Base-by-base conservation (phyloP, 2,113 vertebrate species). In the Acrocephalus arundinaceus region DNA sequence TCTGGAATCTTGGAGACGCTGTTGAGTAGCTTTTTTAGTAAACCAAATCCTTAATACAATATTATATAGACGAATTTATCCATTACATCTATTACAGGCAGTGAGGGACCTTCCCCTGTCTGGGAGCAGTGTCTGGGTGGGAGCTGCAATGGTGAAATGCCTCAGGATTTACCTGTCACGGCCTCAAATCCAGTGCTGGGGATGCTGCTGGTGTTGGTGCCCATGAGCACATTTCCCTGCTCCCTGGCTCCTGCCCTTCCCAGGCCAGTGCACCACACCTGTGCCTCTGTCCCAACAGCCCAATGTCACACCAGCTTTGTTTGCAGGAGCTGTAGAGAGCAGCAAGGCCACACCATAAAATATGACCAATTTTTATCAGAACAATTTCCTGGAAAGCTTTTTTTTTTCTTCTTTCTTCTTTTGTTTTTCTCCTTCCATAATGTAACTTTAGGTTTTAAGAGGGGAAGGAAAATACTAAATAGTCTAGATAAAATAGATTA, bases 391-490 rank as follows among this genome's bases (percentile, higher is more conserved):
- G 66, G 33, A 43, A 85, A 90, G 67, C 6, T 45, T 75, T 89
- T 89, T 89, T 68, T 27, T 16, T 28, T 27, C 18, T 39, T 35
- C 3, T 7, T 17, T 37, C 17, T 25, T 61, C 37, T 37, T 63
- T 41, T 41, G 23, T 2, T 27, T 30, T 52, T 11, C 59, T 85
- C 58, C 52, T 72, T 91, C 73, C 61, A 9, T 81, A 85, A 68
- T 0, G 0, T 82, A 87, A 59, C 16, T 85, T 87, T 30, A 78
- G 58, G n/a, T 90, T 83, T 94, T 90, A 85, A 91, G 46, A 87
- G 52, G 20, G 52, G 37, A 89, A 89, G 37, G 51, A 91, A 95
- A 97, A 93, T 58, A 87, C 66, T 85, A 88, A 93, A 72, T 85
- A 89, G 59, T 70, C 62, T 83, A 62, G 48, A 71, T 61, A 94